Evolutionary conservation across 2,888 invertebrate genomes (phyloP).

Genomic region (Fragum fragum): DNA sequence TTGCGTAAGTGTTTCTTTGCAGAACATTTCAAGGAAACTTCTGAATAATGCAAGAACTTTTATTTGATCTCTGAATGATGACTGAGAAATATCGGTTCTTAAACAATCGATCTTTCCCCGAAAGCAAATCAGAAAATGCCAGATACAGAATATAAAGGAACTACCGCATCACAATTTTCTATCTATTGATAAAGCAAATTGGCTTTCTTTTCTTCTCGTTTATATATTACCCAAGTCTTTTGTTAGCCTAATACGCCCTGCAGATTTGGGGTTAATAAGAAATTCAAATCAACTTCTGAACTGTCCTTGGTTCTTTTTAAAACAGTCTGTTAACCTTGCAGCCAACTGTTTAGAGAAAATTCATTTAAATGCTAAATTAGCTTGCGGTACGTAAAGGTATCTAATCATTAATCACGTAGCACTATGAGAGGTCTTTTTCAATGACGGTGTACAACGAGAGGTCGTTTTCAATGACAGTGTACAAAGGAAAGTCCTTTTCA

Average conservation of each 20-base stretch:
- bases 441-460: too few relatives aligned
- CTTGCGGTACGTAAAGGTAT: too few relatives aligned
- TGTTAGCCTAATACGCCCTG: conserved; percentile 4
- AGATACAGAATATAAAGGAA: conserved; percentile 23
- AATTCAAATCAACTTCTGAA: conserved; percentile 5
- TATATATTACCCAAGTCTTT: neutral
- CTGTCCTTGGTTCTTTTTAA: too few relatives aligned
- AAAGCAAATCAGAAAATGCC: conserved; percentile 27
- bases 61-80: conserved; percentile 15
- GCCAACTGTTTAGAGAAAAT: too few relatives aligned
- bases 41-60: neutral
- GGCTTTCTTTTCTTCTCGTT: conserved; percentile 16
- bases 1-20: too few relatives aligned
- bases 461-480: too few relatives aligned
- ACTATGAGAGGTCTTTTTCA: too few relatives aligned
- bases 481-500: too few relatives aligned
- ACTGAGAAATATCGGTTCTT: neutral
- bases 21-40: neutral
- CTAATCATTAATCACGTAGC: too few relatives aligned
- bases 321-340: too few relatives aligned
- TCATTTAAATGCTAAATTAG: too few relatives aligned
- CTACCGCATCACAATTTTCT: conserved; percentile 15
- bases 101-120: conserved; percentile 15
- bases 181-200: conserved; percentile 29
- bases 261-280: conserved; percentile 15